These are phyloP conservation scores for Psittacula cyanocephala DNA, from an alignment of 2,113 vertebrate genomes.

Conservation along the genomic window DNA sequence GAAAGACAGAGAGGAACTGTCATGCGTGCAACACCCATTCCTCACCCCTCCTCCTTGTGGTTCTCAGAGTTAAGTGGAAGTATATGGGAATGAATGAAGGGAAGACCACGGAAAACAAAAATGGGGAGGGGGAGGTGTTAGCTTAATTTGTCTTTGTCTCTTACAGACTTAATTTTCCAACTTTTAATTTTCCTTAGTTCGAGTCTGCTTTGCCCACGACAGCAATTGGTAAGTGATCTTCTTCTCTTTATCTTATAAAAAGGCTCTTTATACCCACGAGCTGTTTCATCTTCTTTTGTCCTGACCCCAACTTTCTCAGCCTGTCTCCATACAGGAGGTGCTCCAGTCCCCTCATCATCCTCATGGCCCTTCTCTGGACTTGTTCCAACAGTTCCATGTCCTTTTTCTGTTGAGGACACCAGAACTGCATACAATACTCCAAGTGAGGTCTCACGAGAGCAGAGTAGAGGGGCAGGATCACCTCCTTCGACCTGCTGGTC, in stretches of 20 bases:
- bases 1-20: not conserved
- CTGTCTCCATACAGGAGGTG: too few relatives aligned
- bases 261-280: not conserved
- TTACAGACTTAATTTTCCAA: not conserved
- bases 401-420: too few relatives aligned
- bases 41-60: not conserved
- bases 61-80: not conserved
- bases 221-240: not conserved
- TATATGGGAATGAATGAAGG: not conserved
- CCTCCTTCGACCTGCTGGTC: too few relatives aligned
- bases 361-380: too few relatives aligned
- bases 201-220: not conserved
- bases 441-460: too few relatives aligned
- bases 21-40: not conserved
- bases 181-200: not conserved
- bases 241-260: not conserved
- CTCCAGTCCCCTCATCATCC: too few relatives aligned
- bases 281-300: not conserved
- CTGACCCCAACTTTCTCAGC: too few relatives aligned
- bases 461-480: too few relatives aligned
- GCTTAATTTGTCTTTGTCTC: not conserved
- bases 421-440: too few relatives aligned
- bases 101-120: not conserved
- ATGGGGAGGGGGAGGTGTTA: fast-evolving
- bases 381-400: too few relatives aligned